Conservation (phyloP, 2,113 vertebrate genomes). For the Phocoena sinus region DNA sequence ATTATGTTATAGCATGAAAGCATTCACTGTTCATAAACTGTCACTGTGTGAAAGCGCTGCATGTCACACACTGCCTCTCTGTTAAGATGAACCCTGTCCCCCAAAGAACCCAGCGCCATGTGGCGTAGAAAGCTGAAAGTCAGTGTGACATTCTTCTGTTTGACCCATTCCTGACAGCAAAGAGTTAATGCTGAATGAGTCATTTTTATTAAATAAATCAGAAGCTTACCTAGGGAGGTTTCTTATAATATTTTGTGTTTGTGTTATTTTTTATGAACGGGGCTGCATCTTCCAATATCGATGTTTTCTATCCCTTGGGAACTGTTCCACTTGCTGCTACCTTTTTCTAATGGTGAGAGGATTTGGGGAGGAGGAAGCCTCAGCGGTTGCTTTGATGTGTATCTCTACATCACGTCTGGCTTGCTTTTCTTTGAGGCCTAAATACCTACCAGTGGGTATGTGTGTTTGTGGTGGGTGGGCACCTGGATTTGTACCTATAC, state of each 20-base stretch:
- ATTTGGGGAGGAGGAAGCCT: neutral
- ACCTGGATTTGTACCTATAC: neutral
- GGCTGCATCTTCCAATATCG: neutral
- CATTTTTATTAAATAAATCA: slow-evolving; percentile 34
- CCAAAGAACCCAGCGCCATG: slow-evolving; percentile 15
- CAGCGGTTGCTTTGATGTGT: neutral
- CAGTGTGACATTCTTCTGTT: slow-evolving; percentile 66
- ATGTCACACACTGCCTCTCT: slow-evolving; percentile 52
- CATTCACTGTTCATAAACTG: slow-evolving; percentile 62
- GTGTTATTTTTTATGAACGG: neutral
- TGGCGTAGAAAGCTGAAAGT: slow-evolving; percentile 37
- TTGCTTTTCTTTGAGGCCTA: neutral
- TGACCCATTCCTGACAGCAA: neutral
- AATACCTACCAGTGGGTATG: neutral
- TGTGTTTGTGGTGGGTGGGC: too few species aligned
- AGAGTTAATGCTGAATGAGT: slow-evolving; percentile 35
- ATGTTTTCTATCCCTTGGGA: neutral
- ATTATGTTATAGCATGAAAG: slow-evolving; percentile 60
- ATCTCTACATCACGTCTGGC: neutral
- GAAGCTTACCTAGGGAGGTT: slow-evolving; percentile 25
- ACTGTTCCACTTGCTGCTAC: neutral
- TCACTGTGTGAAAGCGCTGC: slow-evolving; percentile 59
- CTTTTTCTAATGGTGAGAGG: neutral
- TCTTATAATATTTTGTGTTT: slow-evolving; percentile 25
- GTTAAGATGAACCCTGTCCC: neutral